Evolutionary conservation across 1,140 invertebrate genomes (phyloP), one percentile per base, ranked within the genome.

Genomic region (Drosophila funebris): DNA sequence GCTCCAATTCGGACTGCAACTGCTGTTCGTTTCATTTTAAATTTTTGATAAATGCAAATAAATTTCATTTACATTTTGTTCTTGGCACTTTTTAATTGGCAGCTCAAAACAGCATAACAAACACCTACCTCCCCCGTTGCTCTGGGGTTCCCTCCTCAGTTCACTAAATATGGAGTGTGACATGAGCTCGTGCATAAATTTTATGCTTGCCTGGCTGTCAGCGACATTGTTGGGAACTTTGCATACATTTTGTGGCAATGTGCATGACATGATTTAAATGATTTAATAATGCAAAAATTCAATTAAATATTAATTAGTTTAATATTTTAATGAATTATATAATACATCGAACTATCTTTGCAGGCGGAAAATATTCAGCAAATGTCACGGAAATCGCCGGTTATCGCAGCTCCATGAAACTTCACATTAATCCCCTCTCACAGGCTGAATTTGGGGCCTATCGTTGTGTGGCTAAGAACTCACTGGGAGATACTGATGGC

Each of bases 391-490:
- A 96, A 90, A 89, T 88, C 8, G 88, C 82, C 4, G 94, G 94
- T 11, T 97, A 96, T 91, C 96, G 95, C 83, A 95, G 96, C 54
- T 94, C 95, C 52, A 96, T 97, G 94, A 95, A 95, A 75, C 93
- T 97, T 8, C 95, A 95, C 16, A 96, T 97, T 81, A 93, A 93
- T 84, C 94, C 94, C 33, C 93, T 97, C 14, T 93, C 93, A 0
- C 87, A 91, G 54, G 90, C 93, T 2, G 96, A 97, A 91, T 97
- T 95, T 83, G 96, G 96, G 24, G 94, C 94, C 5, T 97, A 97
- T 88, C 95, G 96, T 87, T 98, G 97, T 92, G 95, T 97, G 58
- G 96, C 97, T 4, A 97, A 96, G 89, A 98, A 98, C 92, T 95
- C 96, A 3, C 92, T 98, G 6, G 97, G 97, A 7, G 96, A 95